These are phyloP conservation scores for Petromus typicus DNA, from an alignment of 2,113 vertebrate species.

Conservation along the genomic window DNA sequence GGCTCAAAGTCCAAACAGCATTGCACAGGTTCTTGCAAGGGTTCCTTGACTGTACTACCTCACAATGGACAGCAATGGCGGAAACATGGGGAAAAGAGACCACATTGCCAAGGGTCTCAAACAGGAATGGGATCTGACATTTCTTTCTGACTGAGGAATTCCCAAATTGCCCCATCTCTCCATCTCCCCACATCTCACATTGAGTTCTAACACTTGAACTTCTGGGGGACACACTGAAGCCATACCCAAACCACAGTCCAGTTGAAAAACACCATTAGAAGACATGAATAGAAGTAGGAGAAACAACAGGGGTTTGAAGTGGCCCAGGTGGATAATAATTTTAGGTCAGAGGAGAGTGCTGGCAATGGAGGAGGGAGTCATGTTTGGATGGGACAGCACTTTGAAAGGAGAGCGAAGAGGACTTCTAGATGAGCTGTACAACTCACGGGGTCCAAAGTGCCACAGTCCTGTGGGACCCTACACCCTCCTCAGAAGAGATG, in stretches of 20 bases:
- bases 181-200: not conserved
- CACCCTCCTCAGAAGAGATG: not conserved
- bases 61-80: not conserved
- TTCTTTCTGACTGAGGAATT: not conserved
- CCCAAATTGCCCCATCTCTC: too few species aligned
- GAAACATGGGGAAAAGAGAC: not conserved
- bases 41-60: not conserved
- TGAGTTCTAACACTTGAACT: not conserved
- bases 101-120: not conserved
- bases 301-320: not conserved
- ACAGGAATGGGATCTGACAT: not conserved
- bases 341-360: not conserved
- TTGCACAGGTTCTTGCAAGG: not conserved
- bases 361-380: not conserved
- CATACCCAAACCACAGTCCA: not conserved
- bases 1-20: not conserved
- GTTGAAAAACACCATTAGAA: not conserved
- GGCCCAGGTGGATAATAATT: not conserved
- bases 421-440: not conserved
- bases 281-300: not conserved
- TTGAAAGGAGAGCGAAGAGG: not conserved
- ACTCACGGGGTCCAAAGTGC: not conserved
- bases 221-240: not conserved
- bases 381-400: not conserved
- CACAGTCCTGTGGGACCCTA: not conserved